Evolutionary conservation across 2,888 invertebrate genomes (phyloP).

Genomic region (Cheilosia soror): DNA sequence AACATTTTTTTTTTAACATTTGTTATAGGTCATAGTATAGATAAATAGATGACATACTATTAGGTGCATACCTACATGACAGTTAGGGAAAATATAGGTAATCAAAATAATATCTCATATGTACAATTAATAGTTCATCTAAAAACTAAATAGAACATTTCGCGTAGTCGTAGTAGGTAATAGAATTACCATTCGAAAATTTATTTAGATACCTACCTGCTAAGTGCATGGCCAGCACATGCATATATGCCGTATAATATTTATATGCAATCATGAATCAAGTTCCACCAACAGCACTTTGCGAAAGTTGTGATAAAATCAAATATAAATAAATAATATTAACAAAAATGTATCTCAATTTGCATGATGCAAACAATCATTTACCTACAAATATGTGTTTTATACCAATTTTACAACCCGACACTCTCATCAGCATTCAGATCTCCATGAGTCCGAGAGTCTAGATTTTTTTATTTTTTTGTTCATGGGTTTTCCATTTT

Average conservation of each 20-base stretch:
- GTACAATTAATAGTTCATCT: no score
- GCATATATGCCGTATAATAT: no score
- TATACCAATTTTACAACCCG: constrained; percentile 41
- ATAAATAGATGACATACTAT: no score
- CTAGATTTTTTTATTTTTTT: constrained; percentile 37
- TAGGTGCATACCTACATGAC: no score
- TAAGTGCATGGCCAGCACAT: not conserved
- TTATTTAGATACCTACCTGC: not conserved
- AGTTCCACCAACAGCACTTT: no score
- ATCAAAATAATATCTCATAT: no score
- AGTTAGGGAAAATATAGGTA: no score
- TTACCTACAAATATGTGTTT: constrained; percentile 42
- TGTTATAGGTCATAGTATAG: no score
- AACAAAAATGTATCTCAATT: constrained; percentile 49
- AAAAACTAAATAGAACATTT: no score
- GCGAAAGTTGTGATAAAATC: constrained; percentile 31
- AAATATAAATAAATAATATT: constrained; percentile 47
- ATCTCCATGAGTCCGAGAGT: constrained; percentile 11
- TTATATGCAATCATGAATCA: no score
- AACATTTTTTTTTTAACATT: no score
- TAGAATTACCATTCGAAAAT: not conserved
- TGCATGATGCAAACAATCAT: constrained; percentile 46
- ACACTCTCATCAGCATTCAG: constrained; percentile 53
- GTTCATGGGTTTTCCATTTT: constrained; percentile 30
- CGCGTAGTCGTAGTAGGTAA: not conserved